Percentiles rank a stretch among this genome's conserved stretches.
Evolutionary conservation across 2,888 invertebrate genomes (phyloP).

Genomic region (Sarcophaga carnaria): DNA sequence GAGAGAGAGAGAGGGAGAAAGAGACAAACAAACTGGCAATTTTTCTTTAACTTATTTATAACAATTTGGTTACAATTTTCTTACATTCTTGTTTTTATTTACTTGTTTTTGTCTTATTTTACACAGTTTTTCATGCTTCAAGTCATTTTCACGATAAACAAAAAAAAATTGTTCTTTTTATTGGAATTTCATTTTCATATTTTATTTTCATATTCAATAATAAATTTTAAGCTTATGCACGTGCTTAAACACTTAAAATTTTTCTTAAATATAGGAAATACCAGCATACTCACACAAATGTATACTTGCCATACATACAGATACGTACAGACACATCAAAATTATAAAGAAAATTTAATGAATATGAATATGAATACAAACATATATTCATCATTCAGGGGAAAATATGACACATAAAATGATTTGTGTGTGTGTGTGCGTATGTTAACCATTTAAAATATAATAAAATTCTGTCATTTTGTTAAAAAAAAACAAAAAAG

Average conservation of each 20-base stretch:
- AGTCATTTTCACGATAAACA: slow-evolving; percentile 42
- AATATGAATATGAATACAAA: background rate
- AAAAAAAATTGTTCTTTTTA: slow-evolving; percentile 41
- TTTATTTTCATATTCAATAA: slow-evolving; percentile 41
- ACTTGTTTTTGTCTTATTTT: slow-evolving; percentile 22
- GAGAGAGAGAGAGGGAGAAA: background rate
- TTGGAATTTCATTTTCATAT: slow-evolving; percentile 36
- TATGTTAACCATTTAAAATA: slow-evolving; percentile 50
- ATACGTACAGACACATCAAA: no score
- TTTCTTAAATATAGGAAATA: slow-evolving; percentile 2
- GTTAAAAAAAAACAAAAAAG: no score
- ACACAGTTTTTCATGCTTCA: slow-evolving; percentile 38
- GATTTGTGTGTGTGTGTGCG: slow-evolving; percentile 15
- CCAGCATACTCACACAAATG: no score
- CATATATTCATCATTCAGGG: background rate
- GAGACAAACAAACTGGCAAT: slow-evolving; percentile 27
- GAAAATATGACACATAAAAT: background rate
- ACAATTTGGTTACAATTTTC: slow-evolving; percentile 54
- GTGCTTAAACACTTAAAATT: slow-evolving; percentile 29
- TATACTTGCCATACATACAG: no score
- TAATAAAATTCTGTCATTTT: slow-evolving; percentile 39
- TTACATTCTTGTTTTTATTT: slow-evolving; percentile 19
- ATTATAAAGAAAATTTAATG: slow-evolving; percentile 16
- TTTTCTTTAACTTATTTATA: slow-evolving; percentile 50
- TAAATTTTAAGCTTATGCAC: slow-evolving; percentile 47